Evolutionary conservation across 2,113 vertebrate genomes (phyloP), one percentile per base, ranked within the genome.

Genomic region (Gadus macrocephalus): DNA sequence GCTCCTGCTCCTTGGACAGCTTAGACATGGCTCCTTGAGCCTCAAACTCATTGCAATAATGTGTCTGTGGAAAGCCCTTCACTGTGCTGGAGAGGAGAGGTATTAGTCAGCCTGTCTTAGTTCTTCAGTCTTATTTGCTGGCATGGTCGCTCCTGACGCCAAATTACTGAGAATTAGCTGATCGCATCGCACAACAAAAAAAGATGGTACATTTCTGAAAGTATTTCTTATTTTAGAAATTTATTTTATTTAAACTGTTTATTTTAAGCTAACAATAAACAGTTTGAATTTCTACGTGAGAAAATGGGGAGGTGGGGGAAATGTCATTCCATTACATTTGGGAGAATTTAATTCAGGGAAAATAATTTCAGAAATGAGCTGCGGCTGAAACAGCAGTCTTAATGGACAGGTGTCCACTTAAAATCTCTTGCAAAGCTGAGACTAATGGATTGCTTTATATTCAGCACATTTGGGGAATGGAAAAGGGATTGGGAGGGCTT

Each of bases 401-500:
- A 91, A 92, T 92, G 91, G 90, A 90, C 91, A 91, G 90, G 89
- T 92, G 91, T 91, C 90, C 91, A 92, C 90, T 92, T 92, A 89
- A 91, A 92, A 89, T 89, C 87, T 88, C 79, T 76, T 75, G 84
- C 86, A 87, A 85, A 87, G 86, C 90, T 91, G 89, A 91, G 89
- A 91, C 89, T 93, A 92, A 93, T 93, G 91, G 92, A 93, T 92
- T 92, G 89, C 89, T 92, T 92, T 90, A 88, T 89, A 89, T 89
- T 86, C 83, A 82, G 84, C 83, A 76, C 84, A 89, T 89, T 82
- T 84, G 81, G 89, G 86, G 85, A 88, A 90, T 89, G 87, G 84
- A 88, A 87, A 89, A 89, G 83, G 90, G 89, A 91, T 89, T 91
- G 90, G 82, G 75, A 83, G 85, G 89, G 90, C 88, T 92, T 92